Conservation (phyloP, 2,113 vertebrate genomes). For the Rhea pennata region DNA sequence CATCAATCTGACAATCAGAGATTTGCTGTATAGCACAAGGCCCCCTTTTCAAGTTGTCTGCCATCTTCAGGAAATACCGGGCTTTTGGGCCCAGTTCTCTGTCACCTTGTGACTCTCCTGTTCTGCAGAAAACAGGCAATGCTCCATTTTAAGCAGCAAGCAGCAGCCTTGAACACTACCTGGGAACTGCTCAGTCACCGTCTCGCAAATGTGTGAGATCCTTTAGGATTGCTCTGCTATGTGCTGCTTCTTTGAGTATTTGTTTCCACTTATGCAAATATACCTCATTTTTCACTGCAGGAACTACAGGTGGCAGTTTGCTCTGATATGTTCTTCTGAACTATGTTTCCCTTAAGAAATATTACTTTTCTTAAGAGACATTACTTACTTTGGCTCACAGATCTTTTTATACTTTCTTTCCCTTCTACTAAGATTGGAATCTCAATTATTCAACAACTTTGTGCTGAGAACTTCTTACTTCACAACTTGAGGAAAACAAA, state of each 20-base stretch:
- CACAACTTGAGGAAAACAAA: background rate
- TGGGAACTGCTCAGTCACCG: background rate
- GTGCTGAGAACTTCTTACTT: conserved; percentile 15
- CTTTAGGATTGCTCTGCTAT: background rate
- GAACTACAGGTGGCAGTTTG: background rate
- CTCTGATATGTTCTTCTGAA: conserved; percentile 28
- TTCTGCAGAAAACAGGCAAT: conserved; percentile 44
- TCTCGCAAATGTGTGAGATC: background rate
- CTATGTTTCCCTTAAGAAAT: background rate
- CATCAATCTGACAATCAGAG: background rate
- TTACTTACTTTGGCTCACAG: conserved; percentile 10
- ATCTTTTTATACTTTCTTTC: conserved; percentile 22
- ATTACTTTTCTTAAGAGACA: background rate
- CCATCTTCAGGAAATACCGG: background rate
- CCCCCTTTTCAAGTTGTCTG: conserved; percentile 49
- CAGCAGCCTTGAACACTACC: conserved; percentile 29
- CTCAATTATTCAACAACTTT: conserved; percentile 16
- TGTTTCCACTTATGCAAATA: background rate
- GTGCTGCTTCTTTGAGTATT: conserved; percentile 7
- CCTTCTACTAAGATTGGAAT: background rate
- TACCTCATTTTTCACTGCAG: background rate
- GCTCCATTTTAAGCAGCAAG: conserved; percentile 16
- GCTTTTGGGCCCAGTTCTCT: background rate
- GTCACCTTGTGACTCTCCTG: background rate
- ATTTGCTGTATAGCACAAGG: background rate